These are phyloP conservation scores for Idaea dimidiata DNA, from an alignment of 2,888 invertebrate genomes.

Conservation along the genomic window DNA sequence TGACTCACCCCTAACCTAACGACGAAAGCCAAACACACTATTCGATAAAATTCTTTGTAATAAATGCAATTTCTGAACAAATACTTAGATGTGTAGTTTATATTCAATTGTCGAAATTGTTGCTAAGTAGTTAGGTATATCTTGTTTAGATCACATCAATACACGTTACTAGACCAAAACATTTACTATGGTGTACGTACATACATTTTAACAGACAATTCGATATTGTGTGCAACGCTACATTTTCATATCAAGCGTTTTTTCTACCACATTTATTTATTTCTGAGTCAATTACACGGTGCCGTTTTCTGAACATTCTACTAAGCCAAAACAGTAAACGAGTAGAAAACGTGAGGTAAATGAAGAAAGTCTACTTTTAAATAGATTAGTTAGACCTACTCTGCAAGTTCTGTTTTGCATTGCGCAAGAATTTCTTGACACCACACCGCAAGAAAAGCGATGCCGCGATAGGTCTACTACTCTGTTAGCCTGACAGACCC, in stretches of 20 bases:
- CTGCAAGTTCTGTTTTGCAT: too few relatives aligned
- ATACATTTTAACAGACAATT: slow-evolving; percentile 57
- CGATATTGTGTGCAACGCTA: slow-evolving; percentile 66
- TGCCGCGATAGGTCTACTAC: too few relatives aligned
- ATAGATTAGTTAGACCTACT: too few relatives aligned
- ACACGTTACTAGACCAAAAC: slow-evolving; percentile 72
- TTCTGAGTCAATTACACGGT: slow-evolving; percentile 60
- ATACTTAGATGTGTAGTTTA: slow-evolving; percentile 22
- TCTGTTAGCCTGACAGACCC: too few relatives aligned
- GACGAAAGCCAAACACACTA: slow-evolving; percentile 75
- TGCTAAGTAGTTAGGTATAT: slow-evolving; percentile 27
- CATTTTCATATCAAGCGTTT: slow-evolving; percentile 50
- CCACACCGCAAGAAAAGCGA: too few relatives aligned
- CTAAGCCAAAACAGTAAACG: too few relatives aligned
- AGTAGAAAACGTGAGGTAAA: too few relatives aligned
- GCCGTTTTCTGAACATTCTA: too few relatives aligned
- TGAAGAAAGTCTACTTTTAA: too few relatives aligned
- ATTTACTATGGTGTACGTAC: slow-evolving; percentile 70
- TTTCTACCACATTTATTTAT: slow-evolving; percentile 64
- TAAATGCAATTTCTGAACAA: slow-evolving; percentile 24
- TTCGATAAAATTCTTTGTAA: slow-evolving; percentile 52
- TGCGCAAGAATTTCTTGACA: too few relatives aligned
- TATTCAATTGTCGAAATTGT: slow-evolving; percentile 24
- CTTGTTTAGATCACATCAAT: slow-evolving; percentile 59
- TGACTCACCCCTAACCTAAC: slow-evolving; percentile 72